Conservation (phyloP, 2,797 vertebrate species). For the Eremophila alpestris region DNA sequence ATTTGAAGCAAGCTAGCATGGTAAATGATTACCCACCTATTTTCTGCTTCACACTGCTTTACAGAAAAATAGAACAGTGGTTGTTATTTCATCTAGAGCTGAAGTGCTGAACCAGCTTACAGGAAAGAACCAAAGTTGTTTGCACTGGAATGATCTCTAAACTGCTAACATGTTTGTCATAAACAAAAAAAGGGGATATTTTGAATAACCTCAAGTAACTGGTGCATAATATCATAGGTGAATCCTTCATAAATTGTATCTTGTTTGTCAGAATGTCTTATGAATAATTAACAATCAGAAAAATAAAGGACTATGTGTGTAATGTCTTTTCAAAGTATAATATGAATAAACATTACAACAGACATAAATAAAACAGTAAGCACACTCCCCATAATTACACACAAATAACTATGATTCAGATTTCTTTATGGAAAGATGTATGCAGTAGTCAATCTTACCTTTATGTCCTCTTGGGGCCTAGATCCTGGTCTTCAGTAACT, state of each 20-base stretch:
- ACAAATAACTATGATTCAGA: neutral
- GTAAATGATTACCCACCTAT: constrained; percentile 54
- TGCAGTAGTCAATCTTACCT: neutral
- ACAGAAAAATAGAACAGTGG: neutral
- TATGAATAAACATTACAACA: neutral
- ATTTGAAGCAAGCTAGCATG: neutral
- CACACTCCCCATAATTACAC: neutral
- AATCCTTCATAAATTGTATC: neutral
- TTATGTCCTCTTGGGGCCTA: neutral
- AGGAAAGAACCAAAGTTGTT: neutral
- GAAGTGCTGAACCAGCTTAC: neutral
- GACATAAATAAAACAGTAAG: neutral
- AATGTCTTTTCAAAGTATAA: neutral
- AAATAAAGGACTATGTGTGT: neutral
- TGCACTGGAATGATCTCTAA: neutral
- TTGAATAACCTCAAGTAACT: neutral
- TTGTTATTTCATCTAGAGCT: neutral
- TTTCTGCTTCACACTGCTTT: neutral
- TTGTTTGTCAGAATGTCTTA: neutral
- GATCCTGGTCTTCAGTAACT: neutral
- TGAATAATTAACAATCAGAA: neutral
- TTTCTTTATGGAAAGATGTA: neutral
- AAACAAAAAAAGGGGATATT: neutral
- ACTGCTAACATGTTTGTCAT: neutral
- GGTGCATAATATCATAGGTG: neutral